Base-by-base conservation (phyloP, 2,113 vertebrate species). In the Prochilodus magdalenae region DNA sequence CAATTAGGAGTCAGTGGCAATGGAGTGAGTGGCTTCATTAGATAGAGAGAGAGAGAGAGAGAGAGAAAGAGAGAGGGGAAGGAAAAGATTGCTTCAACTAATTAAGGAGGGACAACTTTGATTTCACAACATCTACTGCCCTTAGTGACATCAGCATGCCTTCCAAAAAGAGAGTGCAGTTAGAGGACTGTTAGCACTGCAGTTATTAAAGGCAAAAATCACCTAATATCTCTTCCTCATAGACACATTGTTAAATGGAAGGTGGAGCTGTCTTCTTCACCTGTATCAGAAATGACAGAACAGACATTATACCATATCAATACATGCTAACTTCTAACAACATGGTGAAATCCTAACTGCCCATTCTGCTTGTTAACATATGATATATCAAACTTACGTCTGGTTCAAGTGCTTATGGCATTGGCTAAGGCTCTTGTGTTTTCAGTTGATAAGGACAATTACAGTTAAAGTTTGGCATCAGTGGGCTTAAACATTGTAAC, bases 61-160 rank as follows among this genome's bases (percentile, higher is more conserved):
- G 73, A 63, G 18, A 65, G 20, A 77, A 62, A n/a, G 22, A 36
- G 29, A 13, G 18, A 24, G 2, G 71, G 86, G 80, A 85, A 59
- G 87, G 81, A 89, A 90, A 88, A 91, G 84, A 91, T 89, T 90
- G 89, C 88, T 89, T 85, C 83, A 79, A 87, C 84, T 93, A 92
- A 92, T 93, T 93, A 90, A 89, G 86, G 88, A 87, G 88, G 89
- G 91, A 89, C 90, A 90, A 86, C 86, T 88, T 87, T 91, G 89
- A 92, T 89, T 90, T 92, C 78, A 84, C 84, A 73, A 80, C 14
- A 83, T 20, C 20, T 13, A 30, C 59, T 4, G 27, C 47, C 66
- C 75, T 65, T 33, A 27, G 33, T 67, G 69, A 15, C 67, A 65
- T 65, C 62, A 65, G 60, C 59, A 24, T 26, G 59, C 60, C 60